Percentiles rank a stretch among this genome's conserved stretches.
Conservation (phyloP, 2,113 vertebrate species). For the Motacilla alba region DNA sequence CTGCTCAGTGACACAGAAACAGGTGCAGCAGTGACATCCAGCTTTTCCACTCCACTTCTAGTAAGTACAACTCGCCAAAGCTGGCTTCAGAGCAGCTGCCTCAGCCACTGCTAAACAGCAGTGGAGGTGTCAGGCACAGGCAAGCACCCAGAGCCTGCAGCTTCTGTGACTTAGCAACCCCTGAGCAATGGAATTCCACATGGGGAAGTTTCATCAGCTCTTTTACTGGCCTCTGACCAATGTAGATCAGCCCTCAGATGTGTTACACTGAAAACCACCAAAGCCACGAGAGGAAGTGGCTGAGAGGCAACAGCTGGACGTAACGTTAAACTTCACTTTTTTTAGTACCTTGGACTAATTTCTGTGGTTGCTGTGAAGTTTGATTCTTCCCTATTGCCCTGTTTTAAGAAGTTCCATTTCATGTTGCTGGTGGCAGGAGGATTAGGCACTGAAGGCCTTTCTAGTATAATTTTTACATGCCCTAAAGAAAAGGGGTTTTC, state of each 20-base stretch:
- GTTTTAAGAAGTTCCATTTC: neutral
- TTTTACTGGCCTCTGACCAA: neutral
- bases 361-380: neutral
- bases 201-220: neutral
- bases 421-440: neutral
- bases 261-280: neutral
- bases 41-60: neutral
- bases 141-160: neutral
- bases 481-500: neutral
- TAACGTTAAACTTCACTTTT: neutral
- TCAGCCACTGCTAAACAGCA: neutral
- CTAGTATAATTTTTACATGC: neutral
- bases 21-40: neutral
- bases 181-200: neutral
- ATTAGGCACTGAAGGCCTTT: neutral
- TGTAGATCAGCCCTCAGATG: accelerated
- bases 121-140: neutral
- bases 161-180: neutral
- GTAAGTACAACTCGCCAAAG: neutral
- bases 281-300: neutral
- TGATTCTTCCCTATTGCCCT: neutral
- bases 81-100: neutral
- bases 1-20: neutral
- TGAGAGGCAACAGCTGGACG: neutral
- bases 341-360: neutral